Evolutionary conservation across 2,113 vertebrate genomes (phyloP).

Genomic region (Asarcornis scutulata): DNA sequence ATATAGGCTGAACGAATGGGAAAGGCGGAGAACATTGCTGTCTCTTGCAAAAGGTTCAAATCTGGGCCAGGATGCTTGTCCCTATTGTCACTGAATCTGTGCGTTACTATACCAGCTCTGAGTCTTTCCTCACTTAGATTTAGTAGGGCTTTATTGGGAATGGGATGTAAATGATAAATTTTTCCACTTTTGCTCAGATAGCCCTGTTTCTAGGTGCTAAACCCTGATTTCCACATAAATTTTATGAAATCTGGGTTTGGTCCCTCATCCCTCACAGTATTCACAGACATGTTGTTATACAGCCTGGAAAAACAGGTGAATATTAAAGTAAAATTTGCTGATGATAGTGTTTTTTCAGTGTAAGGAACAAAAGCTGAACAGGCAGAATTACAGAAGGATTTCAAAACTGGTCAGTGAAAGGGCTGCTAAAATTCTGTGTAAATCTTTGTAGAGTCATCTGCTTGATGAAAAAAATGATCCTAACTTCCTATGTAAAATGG

Average conservation of each 20-base stretch:
- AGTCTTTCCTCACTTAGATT: background rate
- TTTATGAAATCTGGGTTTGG: background rate
- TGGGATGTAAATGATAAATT: background rate
- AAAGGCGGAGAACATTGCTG: accelerated
- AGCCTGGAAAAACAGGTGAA: background rate
- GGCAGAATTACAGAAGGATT: background rate
- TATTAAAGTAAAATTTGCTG: background rate
- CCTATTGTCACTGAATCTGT: background rate
- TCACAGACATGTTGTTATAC: background rate
- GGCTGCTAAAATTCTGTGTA: background rate
- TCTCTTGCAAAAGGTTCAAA: background rate
- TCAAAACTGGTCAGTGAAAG: background rate
- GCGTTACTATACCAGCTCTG: background rate
- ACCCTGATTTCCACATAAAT: background rate
- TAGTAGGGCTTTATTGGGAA: background rate
- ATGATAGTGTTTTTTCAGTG: background rate
- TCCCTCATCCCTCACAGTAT: background rate
- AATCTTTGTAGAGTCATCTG: background rate
- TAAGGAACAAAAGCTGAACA: background rate
- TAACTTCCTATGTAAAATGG: background rate
- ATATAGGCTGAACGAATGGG: background rate
- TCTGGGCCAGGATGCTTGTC: background rate
- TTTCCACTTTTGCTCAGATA: background rate
- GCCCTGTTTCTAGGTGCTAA: background rate
- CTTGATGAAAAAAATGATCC: background rate